Conservation (phyloP, 2,113 vertebrate species). For the Mohoua ochrocephala region DNA sequence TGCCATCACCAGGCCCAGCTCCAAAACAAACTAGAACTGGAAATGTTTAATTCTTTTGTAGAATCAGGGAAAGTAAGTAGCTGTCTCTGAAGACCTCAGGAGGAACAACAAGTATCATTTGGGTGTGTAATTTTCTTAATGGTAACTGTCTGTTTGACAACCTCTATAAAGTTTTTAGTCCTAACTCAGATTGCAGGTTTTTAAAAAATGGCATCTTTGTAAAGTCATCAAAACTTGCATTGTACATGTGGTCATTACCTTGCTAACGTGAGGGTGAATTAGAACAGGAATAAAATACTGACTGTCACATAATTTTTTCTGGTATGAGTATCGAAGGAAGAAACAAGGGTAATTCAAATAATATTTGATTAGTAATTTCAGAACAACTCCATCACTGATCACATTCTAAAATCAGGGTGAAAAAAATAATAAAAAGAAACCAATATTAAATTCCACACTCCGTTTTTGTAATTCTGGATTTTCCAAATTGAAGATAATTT, state of each 20-base stretch:
- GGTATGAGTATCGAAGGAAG: neutral
- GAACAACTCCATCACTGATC: neutral
- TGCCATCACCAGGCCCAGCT: neutral
- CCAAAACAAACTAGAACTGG: neutral
- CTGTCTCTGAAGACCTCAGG: neutral
- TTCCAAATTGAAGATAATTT: neutral
- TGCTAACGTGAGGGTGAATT: neutral
- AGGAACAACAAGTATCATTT: neutral
- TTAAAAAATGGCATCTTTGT: neutral
- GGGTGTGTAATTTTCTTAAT: neutral
- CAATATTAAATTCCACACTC: rapidly evolving
- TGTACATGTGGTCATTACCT: neutral
- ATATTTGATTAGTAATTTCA: neutral
- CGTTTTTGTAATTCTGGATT: neutral
- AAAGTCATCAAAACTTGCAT: neutral
- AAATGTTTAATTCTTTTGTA: neutral
- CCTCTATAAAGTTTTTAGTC: neutral
- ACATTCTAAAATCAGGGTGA: neutral
- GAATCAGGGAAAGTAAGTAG: neutral
- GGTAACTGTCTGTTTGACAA: neutral
- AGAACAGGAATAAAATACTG: neutral
- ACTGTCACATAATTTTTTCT: neutral
- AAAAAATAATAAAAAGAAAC: neutral
- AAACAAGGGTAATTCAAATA: neutral
- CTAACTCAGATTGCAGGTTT: neutral